Evolutionary conservation across 2,113 vertebrate genomes (phyloP), one percentile per base, ranked within the genome.

Genomic region (Tenrec ecaudatus): DNA sequence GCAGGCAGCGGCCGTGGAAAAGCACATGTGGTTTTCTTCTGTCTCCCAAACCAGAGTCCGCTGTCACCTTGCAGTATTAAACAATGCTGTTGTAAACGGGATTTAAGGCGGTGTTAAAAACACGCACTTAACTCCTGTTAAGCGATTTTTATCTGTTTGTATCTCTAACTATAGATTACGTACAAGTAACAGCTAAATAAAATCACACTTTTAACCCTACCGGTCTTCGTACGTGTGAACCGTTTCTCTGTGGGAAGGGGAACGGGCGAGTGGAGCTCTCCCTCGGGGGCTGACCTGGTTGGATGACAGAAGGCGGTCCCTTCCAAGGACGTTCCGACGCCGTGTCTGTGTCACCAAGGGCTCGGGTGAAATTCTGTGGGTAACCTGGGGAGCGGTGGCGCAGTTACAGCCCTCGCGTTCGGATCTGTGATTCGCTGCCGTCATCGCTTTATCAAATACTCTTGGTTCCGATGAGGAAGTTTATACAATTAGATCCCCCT

Each of bases 171-270:
- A 97, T 27, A 38, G 78, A 95, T 98, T 97, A 97, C 98, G 97
- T 97, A 97, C 96, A 97, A 97, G 96, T 97, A 97, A 96, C 96
- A 96, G 94, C 96, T 25, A 82, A 98, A 98, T 98, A 98, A 98
- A 98, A 97, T 93, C 79, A 98, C 96, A 97, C 95, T 97, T 98
- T 98, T 96, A 94, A 97, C 77, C 88, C 92, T 96, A 90, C 96
- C 86, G 94, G 66, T 86, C 38, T 96, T n/a, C 95, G 77, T 85
- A 40, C 93, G 12, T 88, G 91, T 89, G 33, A 69, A 38, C 1
- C 69, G 40, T 31, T 29, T 57, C 12, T 36, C 1, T 29, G 9
- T 33, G 16, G 60, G 6, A 47, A 12, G 60, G 38, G 69, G 27
- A 77, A 57, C 23, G 40, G 79, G 31, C 5, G 62, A 22, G 7